Base-by-base conservation (phyloP, 2,888 invertebrate species). In the Caradrina kadenii region DNA sequence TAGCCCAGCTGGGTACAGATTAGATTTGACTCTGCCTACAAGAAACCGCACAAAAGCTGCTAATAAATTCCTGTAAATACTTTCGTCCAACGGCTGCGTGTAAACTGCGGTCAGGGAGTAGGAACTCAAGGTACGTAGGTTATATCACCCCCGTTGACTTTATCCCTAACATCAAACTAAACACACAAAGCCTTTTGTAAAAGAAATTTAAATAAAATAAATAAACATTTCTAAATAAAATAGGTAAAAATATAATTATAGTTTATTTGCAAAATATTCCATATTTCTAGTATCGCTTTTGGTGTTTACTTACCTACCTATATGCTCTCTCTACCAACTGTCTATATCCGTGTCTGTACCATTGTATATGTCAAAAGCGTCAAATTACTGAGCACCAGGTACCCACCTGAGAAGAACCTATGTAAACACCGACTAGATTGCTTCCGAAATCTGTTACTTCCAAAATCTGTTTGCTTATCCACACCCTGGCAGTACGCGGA, bases 401-500 rank as follows among this genome's bases (percentile, higher is more conserved):
- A 85, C 13, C 42, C 10, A 42, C 77, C 76, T 83, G 70, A 63
- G 79, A 80, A 76, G 85, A 84, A 83, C 88, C 89, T 88, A 88
- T 83, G 85, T 83, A 86, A 88, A 89, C 90, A 89, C 15, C 68
- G 71, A 76, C 79, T 82, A 87, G 88, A 90, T 91, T 90, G 89
- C 88, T 89, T 89, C 86, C 87, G 73, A 84, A 90, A 89, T 88
- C 86, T 86, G 88, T 89, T 88, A 89, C 87, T 89, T 88, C 84
- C 85, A 77, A 84, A 89, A 89, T 88, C 87, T 87, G 88, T 89
- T 89, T 90, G 88, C 79, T 85, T 80, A 87, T 84, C 80, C 82
- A 87, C 86, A 86, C 85, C 86, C 80, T 76, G 66, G 58, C 72
- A 70, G 75, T 59, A 62, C 69, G 68, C 66, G 76, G 80, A 84